phyloP scores from a whole-genome alignment of 2,797 vertebrate species.

The Synanceia verrucosa region DNA sequence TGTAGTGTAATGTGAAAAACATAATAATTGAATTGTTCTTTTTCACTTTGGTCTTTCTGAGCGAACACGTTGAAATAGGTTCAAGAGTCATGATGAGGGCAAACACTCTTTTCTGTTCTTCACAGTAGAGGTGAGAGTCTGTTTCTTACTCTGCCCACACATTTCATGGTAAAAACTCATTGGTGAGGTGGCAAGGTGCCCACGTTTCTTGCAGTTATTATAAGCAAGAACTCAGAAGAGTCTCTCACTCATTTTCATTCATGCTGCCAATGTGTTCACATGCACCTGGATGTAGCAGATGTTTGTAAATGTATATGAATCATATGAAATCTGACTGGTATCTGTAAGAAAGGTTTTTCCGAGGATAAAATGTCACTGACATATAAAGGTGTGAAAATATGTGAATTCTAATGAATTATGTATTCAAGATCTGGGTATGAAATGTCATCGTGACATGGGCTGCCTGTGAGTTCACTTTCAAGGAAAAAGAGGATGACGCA shows the following conservation, averaged over 20 bases:
- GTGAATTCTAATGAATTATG: slow-evolving; percentile 51
- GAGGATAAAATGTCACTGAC: slow-evolving; percentile 41
- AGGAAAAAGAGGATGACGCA: slow-evolving; percentile 67
- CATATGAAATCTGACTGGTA: slow-evolving; percentile 12
- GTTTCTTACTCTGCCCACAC: slow-evolving; percentile 7
- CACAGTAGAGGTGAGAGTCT: slow-evolving; percentile 13
- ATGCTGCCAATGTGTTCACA: slow-evolving; percentile 2
- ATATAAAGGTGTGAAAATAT: slow-evolving; percentile 45
- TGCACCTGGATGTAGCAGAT: slow-evolving; percentile 12
- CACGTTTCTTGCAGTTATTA: slow-evolving; percentile 50
- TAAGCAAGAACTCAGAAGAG: slow-evolving; percentile 37
- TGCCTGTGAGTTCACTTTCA: slow-evolving; percentile 60
- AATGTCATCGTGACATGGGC: slow-evolving; percentile 72
- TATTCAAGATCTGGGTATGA: slow-evolving; percentile 49
- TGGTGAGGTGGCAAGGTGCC: background rate
- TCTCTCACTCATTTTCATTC: slow-evolving; percentile 16
- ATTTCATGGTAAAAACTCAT: slow-evolving; percentile 27
- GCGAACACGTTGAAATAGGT: background rate
- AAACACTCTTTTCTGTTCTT: slow-evolving; percentile 4
- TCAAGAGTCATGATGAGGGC: background rate
- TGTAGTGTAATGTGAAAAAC: too few species aligned
- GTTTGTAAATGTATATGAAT: slow-evolving; percentile 21
- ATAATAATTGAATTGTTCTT: too few species aligned
- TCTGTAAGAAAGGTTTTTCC: slow-evolving; percentile 9
- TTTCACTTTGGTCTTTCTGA: background rate